Conservation (phyloP, 2,113 vertebrate genomes). For the Thunnus thynnus region DNA sequence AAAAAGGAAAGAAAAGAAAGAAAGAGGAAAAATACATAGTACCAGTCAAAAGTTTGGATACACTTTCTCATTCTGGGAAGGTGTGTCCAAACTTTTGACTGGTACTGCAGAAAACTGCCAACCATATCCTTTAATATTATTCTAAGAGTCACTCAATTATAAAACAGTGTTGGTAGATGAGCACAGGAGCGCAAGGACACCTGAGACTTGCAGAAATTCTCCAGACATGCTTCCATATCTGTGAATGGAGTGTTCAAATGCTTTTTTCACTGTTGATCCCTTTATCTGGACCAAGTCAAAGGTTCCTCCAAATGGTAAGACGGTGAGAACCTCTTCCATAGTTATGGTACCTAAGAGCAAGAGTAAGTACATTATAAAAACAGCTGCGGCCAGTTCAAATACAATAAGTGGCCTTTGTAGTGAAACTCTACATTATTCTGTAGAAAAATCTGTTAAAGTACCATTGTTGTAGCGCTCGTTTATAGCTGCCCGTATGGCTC, state of each 20-base stretch:
- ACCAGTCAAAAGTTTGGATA: too few species aligned
- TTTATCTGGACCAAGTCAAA: conserved; percentile 90
- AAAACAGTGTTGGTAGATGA: not conserved
- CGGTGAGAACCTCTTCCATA: conserved; percentile 88
- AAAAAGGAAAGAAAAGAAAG: too few species aligned
- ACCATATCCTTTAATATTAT: not conserved
- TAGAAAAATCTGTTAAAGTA: conserved; percentile 43
- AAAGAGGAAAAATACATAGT: too few species aligned
- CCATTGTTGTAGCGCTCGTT: conserved; percentile 88
- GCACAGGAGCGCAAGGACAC: conserved; percentile 69
- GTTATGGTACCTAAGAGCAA: conserved; percentile 88
- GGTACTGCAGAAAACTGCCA: too few species aligned
- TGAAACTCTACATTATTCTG: not conserved
- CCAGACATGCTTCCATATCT: conserved; percentile 87
- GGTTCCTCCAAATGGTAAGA: conserved; percentile 92
- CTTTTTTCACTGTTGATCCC: conserved; percentile 90
- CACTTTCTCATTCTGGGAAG: too few species aligned
- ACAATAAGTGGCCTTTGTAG: not conserved
- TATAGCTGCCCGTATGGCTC: conserved; percentile 88
- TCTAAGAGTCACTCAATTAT: not conserved
- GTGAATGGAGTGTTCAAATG: conserved; percentile 90
- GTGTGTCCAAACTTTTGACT: too few species aligned
- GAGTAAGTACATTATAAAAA: not conserved
- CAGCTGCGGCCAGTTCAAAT: too few species aligned
- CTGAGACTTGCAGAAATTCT: conserved; percentile 94